A percentile compares a stretch with the other conserved stretches of the same genome.
These are phyloP conservation scores for Coptodon rendalli DNA, from an alignment of 2,113 vertebrate genomes.

Conservation along the genomic window DNA sequence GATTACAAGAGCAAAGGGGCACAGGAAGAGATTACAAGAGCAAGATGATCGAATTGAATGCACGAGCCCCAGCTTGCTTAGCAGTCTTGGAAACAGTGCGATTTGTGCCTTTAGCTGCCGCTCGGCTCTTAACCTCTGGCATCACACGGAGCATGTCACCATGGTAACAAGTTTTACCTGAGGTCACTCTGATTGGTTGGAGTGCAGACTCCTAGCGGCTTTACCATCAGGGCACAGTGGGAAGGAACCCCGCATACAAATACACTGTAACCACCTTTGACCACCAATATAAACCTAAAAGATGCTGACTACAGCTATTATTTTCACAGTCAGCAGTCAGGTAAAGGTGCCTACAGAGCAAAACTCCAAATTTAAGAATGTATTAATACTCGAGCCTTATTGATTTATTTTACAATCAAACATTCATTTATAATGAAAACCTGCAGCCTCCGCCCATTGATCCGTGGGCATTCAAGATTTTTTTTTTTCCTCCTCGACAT, in stretches of 20 bases:
- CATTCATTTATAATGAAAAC: not conserved
- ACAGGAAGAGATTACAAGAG: slow-evolving; percentile 37
- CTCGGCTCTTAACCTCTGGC: slow-evolving; percentile 27
- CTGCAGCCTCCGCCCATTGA: not conserved
- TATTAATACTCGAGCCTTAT: not conserved
- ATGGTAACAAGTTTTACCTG: slow-evolving; percentile 54
- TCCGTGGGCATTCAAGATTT: not conserved
- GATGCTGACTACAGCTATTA: not conserved
- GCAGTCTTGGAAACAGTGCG: not conserved
- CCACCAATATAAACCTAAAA: not conserved
- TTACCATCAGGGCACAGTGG: not conserved
- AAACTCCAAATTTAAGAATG: not conserved
- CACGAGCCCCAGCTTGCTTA: not conserved
- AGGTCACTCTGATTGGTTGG: slow-evolving; percentile 36
- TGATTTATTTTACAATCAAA: not conserved
- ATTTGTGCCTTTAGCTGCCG: slow-evolving; percentile 9
- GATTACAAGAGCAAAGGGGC: slow-evolving; percentile 19
- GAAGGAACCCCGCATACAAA: not conserved
- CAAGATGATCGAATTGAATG: not conserved
- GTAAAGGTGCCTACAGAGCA: not conserved
- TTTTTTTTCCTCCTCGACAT: not conserved
- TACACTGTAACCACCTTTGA: not conserved
- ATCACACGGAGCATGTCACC: slow-evolving; percentile 24
- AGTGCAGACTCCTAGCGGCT: not conserved
- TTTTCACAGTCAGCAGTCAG: not conserved